Percentiles rank a stretch among this genome's conserved stretches.
Conservation (phyloP, 1,140 invertebrate species). For the Drosophila repleta region DNA sequence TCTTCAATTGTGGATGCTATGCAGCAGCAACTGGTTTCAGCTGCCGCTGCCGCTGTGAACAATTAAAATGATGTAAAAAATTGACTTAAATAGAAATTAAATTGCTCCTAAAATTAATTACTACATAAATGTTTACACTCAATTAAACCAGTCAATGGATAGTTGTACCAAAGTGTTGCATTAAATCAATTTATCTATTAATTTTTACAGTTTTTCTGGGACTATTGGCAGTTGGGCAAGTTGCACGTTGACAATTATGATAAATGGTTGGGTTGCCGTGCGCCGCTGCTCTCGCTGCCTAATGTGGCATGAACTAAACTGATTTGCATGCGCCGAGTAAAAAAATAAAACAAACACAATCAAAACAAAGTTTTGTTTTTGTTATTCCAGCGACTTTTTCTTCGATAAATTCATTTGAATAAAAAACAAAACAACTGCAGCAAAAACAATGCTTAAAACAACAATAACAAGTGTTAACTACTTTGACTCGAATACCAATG, state of each 20-base stretch:
- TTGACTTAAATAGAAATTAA: neutral
- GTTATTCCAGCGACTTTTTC: neutral
- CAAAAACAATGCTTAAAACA: neutral
- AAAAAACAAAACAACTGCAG: neutral
- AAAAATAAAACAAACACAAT: constrained; percentile 29
- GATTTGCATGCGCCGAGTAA: constrained; percentile 1
- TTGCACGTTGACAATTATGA: neutral
- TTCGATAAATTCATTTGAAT: constrained; percentile 20
- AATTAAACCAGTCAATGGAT: too few relatives aligned
- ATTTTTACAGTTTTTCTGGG: too few relatives aligned
- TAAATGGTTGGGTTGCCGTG: too few relatives aligned
- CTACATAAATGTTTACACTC: constrained; percentile 3
- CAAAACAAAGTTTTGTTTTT: constrained; percentile 24
- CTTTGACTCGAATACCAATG: neutral
- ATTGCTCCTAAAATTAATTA: neutral
- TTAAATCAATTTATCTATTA: too few relatives aligned
- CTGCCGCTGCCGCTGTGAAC: too few relatives aligned
- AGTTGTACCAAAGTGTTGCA: too few relatives aligned
- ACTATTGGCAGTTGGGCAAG: too few relatives aligned
- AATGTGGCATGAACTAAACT: constrained; percentile 52
- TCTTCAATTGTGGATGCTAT: constrained; percentile 26
- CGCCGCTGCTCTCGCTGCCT: neutral
- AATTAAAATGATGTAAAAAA: neutral
- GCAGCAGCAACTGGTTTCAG: constrained; percentile 24
- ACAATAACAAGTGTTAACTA: neutral